A percentile compares a stretch with the other conserved stretches of the same genome.
Evolutionary conservation across 2,797 vertebrate species (phyloP).

Genomic region (Triplophysa bombifrons): DNA sequence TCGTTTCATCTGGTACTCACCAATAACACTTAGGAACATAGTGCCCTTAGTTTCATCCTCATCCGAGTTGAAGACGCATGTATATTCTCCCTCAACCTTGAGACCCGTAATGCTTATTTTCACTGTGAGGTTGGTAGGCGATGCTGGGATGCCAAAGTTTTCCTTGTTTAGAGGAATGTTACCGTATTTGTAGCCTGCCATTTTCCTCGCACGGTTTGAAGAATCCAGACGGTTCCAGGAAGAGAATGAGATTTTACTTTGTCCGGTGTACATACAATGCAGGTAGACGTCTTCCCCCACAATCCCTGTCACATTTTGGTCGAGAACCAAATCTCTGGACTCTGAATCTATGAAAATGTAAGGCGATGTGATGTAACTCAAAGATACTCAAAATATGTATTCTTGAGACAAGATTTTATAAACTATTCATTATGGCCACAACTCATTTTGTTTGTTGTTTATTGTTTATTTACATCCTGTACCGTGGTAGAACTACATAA

Average conservation of each 20-base stretch:
- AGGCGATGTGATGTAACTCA: background rate
- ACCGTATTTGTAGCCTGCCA: slow-evolving; percentile 55
- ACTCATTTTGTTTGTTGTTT: slow-evolving; percentile 3
- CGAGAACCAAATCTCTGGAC: slow-evolving; percentile 42
- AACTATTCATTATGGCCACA: slow-evolving; percentile 40
- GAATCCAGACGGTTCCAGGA: slow-evolving; percentile 63
- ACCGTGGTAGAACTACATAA: slow-evolving; percentile 3
- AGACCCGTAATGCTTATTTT: slow-evolving; percentile 63
- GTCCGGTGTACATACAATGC: slow-evolving; percentile 68
- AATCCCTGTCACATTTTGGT: slow-evolving; percentile 62
- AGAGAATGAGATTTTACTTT: slow-evolving; percentile 38
- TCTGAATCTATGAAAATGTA: slow-evolving; percentile 48
- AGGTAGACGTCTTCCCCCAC: slow-evolving; percentile 70
- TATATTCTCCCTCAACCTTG: slow-evolving; percentile 69
- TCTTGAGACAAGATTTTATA: slow-evolving; percentile 57
- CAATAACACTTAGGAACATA: slow-evolving; percentile 65
- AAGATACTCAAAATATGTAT: background rate
- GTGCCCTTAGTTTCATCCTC: background rate
- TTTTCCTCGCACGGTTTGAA: slow-evolving; percentile 43
- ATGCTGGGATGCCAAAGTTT: slow-evolving; percentile 63
- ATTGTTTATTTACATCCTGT: background rate
- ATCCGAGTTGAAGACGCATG: slow-evolving; percentile 64
- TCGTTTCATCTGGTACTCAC: slow-evolving; percentile 60
- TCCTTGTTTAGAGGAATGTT: background rate
- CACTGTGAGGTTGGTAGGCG: slow-evolving; percentile 73